phyloP scores from a whole-genome alignment of 2,113 vertebrate species.

The Anser brachyrhynchus region DNA sequence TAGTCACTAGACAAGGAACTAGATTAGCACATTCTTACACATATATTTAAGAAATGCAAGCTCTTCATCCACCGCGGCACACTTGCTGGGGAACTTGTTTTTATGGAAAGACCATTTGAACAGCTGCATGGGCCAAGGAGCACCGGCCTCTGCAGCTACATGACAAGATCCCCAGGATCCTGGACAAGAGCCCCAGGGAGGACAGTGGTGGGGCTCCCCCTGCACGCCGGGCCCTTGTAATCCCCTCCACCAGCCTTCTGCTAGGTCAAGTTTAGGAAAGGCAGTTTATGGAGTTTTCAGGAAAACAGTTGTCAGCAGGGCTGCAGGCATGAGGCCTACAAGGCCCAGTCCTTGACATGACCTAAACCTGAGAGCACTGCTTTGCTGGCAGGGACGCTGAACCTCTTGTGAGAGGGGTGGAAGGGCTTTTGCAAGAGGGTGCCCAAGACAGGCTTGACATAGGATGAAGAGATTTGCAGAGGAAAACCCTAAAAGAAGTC shows the following conservation, averaged over 20 bases:
- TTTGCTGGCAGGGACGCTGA: neutral
- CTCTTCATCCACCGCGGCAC: neutral
- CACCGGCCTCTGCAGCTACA: neutral
- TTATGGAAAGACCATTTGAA: neutral
- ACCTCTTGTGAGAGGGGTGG: accelerated
- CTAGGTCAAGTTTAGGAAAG: neutral
- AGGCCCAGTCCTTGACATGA: neutral
- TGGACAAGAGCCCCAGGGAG: neutral
- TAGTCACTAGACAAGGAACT: slow-evolving; percentile 24
- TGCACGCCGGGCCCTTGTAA: accelerated
- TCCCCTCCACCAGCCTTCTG: neutral
- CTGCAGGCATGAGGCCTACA: neutral
- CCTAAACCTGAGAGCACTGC: neutral
- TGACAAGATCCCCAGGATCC: neutral
- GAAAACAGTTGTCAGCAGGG: neutral
- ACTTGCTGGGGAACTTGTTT: neutral
- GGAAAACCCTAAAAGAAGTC: neutral
- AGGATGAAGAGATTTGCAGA: neutral
- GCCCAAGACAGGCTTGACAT: neutral
- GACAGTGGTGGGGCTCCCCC: neutral
- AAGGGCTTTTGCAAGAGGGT: neutral
- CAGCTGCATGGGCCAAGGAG: neutral
- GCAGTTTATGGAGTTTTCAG: neutral
- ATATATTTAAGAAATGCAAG: slow-evolving; percentile 13
- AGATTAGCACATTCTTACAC: neutral